Conservation (phyloP, 2,888 invertebrate species). For the Megastigmus dorsalis region DNA sequence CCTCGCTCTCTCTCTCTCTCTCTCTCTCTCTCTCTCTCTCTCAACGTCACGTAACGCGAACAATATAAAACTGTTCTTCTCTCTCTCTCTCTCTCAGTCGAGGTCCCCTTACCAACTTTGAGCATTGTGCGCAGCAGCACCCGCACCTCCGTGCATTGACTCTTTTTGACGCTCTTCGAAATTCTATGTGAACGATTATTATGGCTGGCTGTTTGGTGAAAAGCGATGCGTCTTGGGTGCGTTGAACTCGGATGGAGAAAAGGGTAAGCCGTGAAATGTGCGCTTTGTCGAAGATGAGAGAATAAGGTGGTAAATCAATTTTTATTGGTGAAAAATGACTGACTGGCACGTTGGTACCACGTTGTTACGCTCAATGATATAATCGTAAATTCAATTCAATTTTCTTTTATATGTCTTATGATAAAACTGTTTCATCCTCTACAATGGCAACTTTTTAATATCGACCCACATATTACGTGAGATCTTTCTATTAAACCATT, state of each 20-base stretch:
- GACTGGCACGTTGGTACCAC: no score
- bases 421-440: no score
- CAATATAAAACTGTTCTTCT: constrained; percentile 23
- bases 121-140: constrained; percentile 22
- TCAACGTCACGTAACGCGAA: constrained; percentile 1
- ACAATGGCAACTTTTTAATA: no score
- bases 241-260: constrained; percentile 25
- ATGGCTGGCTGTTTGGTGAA: not conserved
- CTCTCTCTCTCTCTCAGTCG: not conserved
- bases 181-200: not conserved
- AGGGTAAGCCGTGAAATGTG: constrained; percentile 26
- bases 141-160: constrained; percentile 39
- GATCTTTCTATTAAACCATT: no score
- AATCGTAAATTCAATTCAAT: no score
- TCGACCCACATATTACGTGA: no score
- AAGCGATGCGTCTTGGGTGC: not conserved
- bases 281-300: not conserved
- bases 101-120: not conserved
- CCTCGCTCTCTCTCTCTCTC: not conserved
- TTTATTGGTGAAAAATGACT: constrained; percentile 24
- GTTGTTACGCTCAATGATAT: no score
- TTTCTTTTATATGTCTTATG: no score
- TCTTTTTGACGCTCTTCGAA: constrained; percentile 43
- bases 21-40: constrained; percentile 63
- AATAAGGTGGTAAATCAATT: constrained; percentile 44